Conservation (phyloP, 2,888 invertebrate genomes). For the Drepanosiphum platanoidis region DNA sequence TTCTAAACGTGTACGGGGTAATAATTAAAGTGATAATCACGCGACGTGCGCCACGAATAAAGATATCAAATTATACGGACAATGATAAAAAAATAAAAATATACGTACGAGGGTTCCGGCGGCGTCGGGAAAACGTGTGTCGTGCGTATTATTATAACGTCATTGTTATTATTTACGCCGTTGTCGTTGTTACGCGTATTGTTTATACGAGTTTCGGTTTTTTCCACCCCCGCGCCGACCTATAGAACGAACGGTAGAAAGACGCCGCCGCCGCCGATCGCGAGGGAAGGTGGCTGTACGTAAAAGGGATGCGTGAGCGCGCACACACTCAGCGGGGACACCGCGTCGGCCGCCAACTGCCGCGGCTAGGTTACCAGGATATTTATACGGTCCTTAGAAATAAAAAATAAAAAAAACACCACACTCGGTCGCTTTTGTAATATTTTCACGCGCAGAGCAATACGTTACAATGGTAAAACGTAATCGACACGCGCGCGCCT, state of each 20-base stretch:
- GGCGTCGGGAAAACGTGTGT: constrained; percentile 12
- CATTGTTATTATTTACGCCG: not conserved
- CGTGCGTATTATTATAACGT: not conserved
- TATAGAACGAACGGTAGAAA: not conserved
- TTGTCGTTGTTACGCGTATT: not conserved
- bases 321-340: constrained; percentile 9
- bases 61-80: constrained; percentile 55
- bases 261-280: not conserved
- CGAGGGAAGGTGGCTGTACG: not conserved
- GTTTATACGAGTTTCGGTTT: constrained; percentile 7
- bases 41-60: constrained; percentile 36
- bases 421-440: not conserved
- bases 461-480: too few relatives aligned
- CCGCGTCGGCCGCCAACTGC: constrained; percentile 35
- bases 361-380: not conserved
- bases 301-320: constrained; percentile 33
- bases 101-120: constrained; percentile 39
- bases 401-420: constrained; percentile 21
- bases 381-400: constrained; percentile 40
- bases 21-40: constrained; percentile 50
- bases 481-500: not conserved
- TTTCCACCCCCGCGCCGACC: constrained; percentile 5
- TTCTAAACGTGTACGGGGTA: not conserved
- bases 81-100: too few relatives aligned
- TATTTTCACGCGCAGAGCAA: constrained; percentile 8